A percentile compares a stretch with the other conserved stretches of the same genome.
Evolutionary conservation across 2,113 vertebrate genomes (phyloP).

Genomic region (Verasper variegatus): DNA sequence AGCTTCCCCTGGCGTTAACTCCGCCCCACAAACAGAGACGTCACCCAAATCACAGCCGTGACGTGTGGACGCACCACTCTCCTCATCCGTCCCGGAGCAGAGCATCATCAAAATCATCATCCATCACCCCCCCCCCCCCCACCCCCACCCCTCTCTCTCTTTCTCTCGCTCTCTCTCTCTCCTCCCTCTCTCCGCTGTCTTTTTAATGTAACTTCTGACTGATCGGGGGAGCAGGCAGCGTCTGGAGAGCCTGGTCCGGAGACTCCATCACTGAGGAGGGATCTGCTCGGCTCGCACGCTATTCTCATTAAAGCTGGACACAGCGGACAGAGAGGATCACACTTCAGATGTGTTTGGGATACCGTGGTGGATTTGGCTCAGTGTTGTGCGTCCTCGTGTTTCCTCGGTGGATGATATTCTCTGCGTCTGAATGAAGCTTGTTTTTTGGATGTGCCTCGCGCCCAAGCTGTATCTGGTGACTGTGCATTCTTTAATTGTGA

Average conservation of each 20-base stretch:
- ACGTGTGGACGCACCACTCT: constrained; percentile 87
- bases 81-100: constrained; percentile 85
- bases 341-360: constrained; percentile 29
- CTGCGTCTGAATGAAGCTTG: constrained; percentile 53
- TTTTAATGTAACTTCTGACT: constrained; percentile 79
- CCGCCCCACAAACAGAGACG: constrained; percentile 84
- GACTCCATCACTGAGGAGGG: constrained; percentile 43
- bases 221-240: constrained; percentile 63
- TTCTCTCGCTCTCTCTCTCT: constrained; percentile 46
- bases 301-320: constrained; percentile 51
- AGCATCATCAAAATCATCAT: constrained; percentile 78
- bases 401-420: constrained; percentile 56
- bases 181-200: constrained; percentile 63
- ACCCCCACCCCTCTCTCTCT: constrained; percentile 44
- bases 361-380: constrained; percentile 54
- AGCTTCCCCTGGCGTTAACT: constrained; percentile 81
- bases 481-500: constrained; percentile 22
- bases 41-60: constrained; percentile 87
- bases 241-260: constrained; percentile 62
- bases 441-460: constrained; percentile 50
- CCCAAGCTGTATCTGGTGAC: constrained; percentile 49
- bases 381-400: background rate
- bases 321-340: constrained; percentile 47
- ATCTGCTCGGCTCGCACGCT: constrained; percentile 24
- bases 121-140: constrained; percentile 70